Evolutionary conservation across 2,113 vertebrate species (phyloP), one percentile per base, ranked within the genome.

Genomic region (Sarotherodon lohbergeri): DNA sequence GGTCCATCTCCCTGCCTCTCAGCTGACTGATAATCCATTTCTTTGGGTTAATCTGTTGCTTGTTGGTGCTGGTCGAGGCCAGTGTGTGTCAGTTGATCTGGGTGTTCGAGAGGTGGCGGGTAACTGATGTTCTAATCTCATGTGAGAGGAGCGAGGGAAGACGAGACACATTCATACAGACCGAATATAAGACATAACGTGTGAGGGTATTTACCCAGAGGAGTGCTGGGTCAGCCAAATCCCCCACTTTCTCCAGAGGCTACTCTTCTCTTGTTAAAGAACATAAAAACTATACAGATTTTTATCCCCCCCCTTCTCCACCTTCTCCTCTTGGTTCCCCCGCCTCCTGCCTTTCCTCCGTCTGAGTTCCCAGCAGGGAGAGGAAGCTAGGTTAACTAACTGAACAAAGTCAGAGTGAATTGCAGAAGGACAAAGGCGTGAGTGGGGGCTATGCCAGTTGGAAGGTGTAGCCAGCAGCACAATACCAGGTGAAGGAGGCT

Each of bases 361-460:
- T 91, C 96, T 88, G 96, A 96, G 95, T 92, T 94, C 95, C 95
- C 96, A 97, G 97, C 96, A 93, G 95, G 96, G 96, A 97, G 96
- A 97, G 98, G 97, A 98, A 98, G 98, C 97, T 94, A 97, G 96
- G 96, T 97, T 97, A 96, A 96, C 96, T 98, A 98, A 98, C 97
- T 97, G 97, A 97, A 97, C 97, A 97, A 97, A 97, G 96, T 97
- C 97, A 96, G 96, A 96, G 96, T 96, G 96, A 97, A 97, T 95
- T 94, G 96, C 95, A 96, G 95, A 94, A 95, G 97, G 95, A 97
- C 97, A 96, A 96, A 96, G 94, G 96, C 94, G 93, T 93, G 83
- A 73, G 96, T 95, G 96, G 95, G 90, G 94, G 91, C 84, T 81
- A 27, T 84, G 88, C 91, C 81, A 92, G 86, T 93, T 76, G 56